Evolutionary conservation across 2,113 vertebrate species (phyloP).

Genomic region (Mixornis gularis): DNA sequence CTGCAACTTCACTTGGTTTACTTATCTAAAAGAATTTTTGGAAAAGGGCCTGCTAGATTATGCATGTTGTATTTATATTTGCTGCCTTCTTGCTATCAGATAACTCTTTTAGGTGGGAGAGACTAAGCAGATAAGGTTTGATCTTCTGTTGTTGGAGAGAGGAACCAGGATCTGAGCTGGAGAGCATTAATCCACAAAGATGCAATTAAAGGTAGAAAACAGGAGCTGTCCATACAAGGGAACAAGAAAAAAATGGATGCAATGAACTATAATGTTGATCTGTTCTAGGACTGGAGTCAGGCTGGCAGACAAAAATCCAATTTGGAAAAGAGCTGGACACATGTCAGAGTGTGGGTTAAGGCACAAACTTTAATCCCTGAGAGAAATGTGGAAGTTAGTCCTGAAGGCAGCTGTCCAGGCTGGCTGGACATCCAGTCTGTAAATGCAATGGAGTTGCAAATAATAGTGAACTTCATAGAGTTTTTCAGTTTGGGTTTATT

Average conservation of each 20-base stretch:
- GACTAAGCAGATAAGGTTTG: neutral
- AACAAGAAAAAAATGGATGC: neutral
- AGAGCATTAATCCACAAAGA: neutral
- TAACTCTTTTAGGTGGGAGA: neutral
- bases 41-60: neutral
- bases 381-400: neutral
- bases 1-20: neutral
- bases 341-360: neutral
- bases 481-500: neutral
- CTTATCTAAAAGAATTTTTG: neutral
- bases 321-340: neutral
- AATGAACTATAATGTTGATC: neutral
- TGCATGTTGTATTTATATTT: neutral
- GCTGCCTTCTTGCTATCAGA: neutral
- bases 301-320: neutral
- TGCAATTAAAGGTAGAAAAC: neutral
- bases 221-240: neutral
- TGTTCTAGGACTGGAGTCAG: neutral
- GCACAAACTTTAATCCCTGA: neutral
- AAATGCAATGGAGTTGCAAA: neutral
- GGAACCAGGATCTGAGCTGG: neutral
- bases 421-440: neutral
- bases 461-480: neutral
- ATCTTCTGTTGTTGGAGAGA: neutral
- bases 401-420: neutral